Conservation (phyloP, 2,888 invertebrate genomes). For the Parnassius orleans region DNA sequence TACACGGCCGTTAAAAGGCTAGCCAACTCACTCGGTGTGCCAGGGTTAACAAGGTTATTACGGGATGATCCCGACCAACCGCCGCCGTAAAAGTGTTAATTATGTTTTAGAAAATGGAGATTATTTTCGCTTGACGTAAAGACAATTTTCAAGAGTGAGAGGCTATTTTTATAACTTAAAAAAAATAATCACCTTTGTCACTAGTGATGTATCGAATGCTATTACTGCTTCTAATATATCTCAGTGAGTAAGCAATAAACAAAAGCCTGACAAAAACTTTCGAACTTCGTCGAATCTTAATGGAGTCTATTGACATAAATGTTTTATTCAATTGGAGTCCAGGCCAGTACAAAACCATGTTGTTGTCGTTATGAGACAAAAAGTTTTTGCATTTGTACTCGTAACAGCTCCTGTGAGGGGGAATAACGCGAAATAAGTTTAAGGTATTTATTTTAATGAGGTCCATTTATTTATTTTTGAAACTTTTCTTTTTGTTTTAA, state of each 20-base stretch:
- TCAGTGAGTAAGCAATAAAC: slow-evolving; percentile 36
- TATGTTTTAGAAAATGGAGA: slow-evolving; percentile 69
- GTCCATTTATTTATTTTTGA: slow-evolving; percentile 25
- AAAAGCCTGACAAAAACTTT: slow-evolving; percentile 55
- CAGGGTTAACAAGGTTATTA: slow-evolving; percentile 81
- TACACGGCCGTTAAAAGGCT: slow-evolving; percentile 79
- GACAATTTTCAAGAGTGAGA: slow-evolving; percentile 5
- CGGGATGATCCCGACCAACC: slow-evolving; percentile 77
- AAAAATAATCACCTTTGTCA: neutral
- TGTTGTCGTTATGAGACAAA: slow-evolving; percentile 70
- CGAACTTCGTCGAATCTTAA: slow-evolving; percentile 65
- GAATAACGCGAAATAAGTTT: slow-evolving; percentile 49
- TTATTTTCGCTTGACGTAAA: slow-evolving; percentile 55
- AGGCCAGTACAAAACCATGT: slow-evolving; percentile 73
- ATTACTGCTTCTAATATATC: too few relatives aligned
- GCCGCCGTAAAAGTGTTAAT: slow-evolving; percentile 79
- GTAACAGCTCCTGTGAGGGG: slow-evolving; percentile 41
- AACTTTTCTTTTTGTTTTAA: neutral
- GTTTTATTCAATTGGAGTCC: slow-evolving; percentile 75
- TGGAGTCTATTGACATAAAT: slow-evolving; percentile 77
- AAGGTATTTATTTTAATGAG: slow-evolving; percentile 28
- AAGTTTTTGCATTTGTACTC: slow-evolving; percentile 69
- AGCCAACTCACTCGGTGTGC: slow-evolving; percentile 71
- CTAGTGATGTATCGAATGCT: neutral
- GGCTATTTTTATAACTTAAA: neutral